Conservation (phyloP, 2,113 vertebrate species). For the Nerophis lumbriciformis region DNA sequence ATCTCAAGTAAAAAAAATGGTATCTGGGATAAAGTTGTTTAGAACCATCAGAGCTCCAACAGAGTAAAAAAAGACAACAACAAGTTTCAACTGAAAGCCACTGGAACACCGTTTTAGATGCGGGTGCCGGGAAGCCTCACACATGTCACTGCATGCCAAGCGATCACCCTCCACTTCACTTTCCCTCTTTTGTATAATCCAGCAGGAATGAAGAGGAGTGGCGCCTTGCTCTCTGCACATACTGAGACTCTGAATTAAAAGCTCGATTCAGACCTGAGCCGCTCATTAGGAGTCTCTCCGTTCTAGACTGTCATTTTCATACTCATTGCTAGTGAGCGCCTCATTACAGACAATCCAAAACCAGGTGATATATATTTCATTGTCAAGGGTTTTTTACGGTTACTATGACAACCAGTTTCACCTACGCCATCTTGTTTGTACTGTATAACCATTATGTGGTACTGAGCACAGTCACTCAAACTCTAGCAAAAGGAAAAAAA, state of each 20-base stretch:
- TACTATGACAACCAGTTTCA: neutral
- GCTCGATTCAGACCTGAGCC: neutral
- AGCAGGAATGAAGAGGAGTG: conserved; percentile 26
- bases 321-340: neutral
- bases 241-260: conserved; percentile 9
- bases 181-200: conserved; percentile 15
- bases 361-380: neutral
- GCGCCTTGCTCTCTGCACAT: conserved; percentile 22
- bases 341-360: neutral
- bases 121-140: conserved; percentile 7
- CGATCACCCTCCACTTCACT: conserved; percentile 9
- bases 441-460: neutral
- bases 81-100: conserved; percentile 28
- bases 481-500: no score
- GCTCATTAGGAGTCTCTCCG: conserved; percentile 7
- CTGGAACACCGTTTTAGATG: conserved; percentile 23
- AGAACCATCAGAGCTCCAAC: no score
- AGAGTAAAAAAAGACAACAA: no score
- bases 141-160: conserved; percentile 43
- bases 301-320: neutral
- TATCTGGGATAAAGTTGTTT: no score
- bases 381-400: neutral
- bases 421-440: neutral
- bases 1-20: no score
- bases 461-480: neutral